These are phyloP conservation scores for Xanthia togata DNA, from an alignment of 2,888 invertebrate genomes.

Conservation along the genomic window DNA sequence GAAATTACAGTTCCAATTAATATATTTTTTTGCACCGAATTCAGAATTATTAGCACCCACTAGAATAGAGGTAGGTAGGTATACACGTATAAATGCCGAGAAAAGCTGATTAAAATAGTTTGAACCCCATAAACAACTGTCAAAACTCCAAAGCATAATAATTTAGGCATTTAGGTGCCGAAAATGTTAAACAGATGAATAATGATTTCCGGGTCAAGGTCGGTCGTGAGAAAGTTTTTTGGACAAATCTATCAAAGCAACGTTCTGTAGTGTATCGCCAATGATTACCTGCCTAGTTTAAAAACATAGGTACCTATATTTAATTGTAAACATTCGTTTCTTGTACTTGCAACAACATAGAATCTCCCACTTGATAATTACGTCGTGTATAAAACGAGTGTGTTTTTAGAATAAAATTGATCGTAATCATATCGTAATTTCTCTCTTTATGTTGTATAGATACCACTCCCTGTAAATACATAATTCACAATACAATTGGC, in stretches of 20 bases:
- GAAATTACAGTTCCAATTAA: neutral
- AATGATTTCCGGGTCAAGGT: slow-evolving; percentile 50
- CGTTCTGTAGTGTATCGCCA: neutral
- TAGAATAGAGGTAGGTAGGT: neutral
- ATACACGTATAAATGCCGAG: neutral
- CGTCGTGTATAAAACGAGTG: neutral
- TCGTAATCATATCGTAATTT: neutral
- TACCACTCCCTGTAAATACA: slow-evolving; percentile 24
- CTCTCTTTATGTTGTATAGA: neutral
- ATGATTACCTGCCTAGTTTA: neutral
- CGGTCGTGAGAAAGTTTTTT: slow-evolving; percentile 23
- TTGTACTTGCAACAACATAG: neutral
- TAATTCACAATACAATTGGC: slow-evolving; percentile 4
- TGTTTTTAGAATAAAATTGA: slow-evolving; percentile 1
- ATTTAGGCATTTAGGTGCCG: slow-evolving; percentile 1
- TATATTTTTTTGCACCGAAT: neutral
- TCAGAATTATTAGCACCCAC: neutral
- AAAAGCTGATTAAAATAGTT: slow-evolving; percentile 48
- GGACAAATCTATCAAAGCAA: slow-evolving; percentile 2
- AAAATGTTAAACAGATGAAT: slow-evolving; percentile 46
- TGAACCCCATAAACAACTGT: slow-evolving; percentile 2
- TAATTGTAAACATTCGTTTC: neutral
- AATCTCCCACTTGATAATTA: neutral
- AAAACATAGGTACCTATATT: neutral
- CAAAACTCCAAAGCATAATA: slow-evolving; percentile 13